A percentile compares a stretch with the other conserved stretches of the same genome.
These are phyloP conservation scores for Monoplex corrugatus DNA, from an alignment of 2,888 invertebrate genomes.

Conservation along the genomic window DNA sequence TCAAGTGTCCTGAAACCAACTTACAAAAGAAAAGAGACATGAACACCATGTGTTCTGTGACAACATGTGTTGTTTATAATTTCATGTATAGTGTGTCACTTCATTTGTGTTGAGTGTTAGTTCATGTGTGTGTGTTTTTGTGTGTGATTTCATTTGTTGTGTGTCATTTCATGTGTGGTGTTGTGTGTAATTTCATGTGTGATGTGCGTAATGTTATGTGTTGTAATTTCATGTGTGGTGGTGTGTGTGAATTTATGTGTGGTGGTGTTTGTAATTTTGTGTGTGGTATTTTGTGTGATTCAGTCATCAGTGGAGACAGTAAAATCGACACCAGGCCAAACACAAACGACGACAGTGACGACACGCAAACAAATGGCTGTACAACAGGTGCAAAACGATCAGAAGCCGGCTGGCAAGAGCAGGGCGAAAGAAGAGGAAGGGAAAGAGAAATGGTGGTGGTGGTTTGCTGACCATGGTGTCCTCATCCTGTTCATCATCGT, in stretches of 20 bases:
- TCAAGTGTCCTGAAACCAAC: no score
- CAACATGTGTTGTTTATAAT: no score
- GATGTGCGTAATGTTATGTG: no score
- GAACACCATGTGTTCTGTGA: no score
- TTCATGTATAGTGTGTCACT: no score
- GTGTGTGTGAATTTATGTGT: no score
- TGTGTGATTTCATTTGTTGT: not conserved
- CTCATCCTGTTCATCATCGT: slow-evolving; percentile 54
- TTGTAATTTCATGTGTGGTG: no score
- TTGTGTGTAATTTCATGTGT: not conserved
- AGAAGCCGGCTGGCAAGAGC: not conserved
- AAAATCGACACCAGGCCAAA: not conserved
- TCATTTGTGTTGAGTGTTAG: no score
- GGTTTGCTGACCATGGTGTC: slow-evolving; percentile 57
- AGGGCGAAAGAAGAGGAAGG: not conserved
- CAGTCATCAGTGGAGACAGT: slow-evolving; percentile 29
- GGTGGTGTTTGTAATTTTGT: not conserved
- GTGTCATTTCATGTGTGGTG: no score
- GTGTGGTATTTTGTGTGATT: not conserved
- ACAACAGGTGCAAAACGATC: slow-evolving; percentile 42
- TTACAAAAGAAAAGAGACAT: no score
- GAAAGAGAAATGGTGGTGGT: slow-evolving; percentile 50
- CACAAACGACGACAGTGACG: not conserved
- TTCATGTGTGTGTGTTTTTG: not conserved
- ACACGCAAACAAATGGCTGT: slow-evolving; percentile 37